Base-by-base conservation (phyloP, 2,888 invertebrate species). In the Electrophaes corylata region DNA sequence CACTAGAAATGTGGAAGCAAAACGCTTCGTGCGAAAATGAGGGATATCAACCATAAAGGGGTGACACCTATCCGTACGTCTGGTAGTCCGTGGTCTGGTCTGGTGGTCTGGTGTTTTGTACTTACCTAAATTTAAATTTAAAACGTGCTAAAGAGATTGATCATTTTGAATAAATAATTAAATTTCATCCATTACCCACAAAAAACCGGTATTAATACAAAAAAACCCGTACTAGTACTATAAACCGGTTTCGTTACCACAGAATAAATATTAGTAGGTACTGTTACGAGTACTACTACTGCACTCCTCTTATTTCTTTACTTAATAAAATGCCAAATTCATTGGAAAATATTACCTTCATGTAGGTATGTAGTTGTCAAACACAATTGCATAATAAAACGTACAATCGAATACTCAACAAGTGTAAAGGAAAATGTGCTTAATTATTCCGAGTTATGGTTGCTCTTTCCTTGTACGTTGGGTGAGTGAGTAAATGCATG, bases 341-440 rank as follows among this genome's bases (percentile, higher is more conserved):
- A 31, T 49, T 40, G 12, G 31, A 19, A 41, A 41, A 41, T 20
- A 20, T 41, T 10, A 8, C 12, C 18, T 1, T n/a, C 26, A 19
- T 43, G 12, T 19, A 46, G 40, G 16, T 46, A 51, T 47, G 40
- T 39, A 45, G 45, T 31, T 18, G 43, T 44, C 44, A 48, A 52
- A 67, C 70, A 71, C 73, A 72, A 74, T 81, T 80, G 78, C 80
- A 79, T 83, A 51, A 20, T 51, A 47, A 47, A 57, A 57, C 47
- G 51, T 47, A 57, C 41, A 16, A 57, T 46, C 46, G 41, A 47
- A 51, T 43, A 18, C 40, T 37, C 29, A 35, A 46, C 31, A 26
- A 61, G 81, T 12, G 0, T 5, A 41, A 16, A 16, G 31, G 2
- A 47, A 33, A 16, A 47, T 18, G 16, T 41, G 11, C 41, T 37